Evolutionary conservation across 2,888 invertebrate species (phyloP), one percentile per base, ranked within the genome.

Genomic region (Willowsia nigromaculata): DNA sequence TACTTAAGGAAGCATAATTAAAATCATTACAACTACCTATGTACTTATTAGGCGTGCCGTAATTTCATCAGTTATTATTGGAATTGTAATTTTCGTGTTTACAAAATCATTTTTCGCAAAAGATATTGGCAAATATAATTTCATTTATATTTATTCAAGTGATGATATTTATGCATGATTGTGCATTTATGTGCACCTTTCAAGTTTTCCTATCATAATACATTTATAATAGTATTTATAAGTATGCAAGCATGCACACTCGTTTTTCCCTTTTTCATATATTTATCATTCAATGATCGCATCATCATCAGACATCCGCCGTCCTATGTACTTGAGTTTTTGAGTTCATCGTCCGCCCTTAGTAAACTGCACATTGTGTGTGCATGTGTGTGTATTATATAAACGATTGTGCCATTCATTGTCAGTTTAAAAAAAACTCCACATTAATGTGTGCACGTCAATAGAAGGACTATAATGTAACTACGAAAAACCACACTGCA

Each of bases 261-360:
- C 56, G 25, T 78, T 78, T 78, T 78, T 80, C 40, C 11, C 43
- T 22, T 62, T 83, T 86, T 82, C 62, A 43, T 82, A 50, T 47
- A 13, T 18, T 62, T 59, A 82, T 86, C 86, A 76, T 88, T 76
- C 27, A 53, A 50, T 83, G 40, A 84, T 88, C 83, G 53, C 50
- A 71, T 84, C 85, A 85, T 78, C 62, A 85, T 85, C 85, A 83
- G 53, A 83, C 80, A 86, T 78, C 86, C 62, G 50, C 71, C 87
- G 83, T 82, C 88, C 76, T 62, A 74, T 88, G 88, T 76, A 88
- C 78, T 88, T 84, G 74, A 71, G 78, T 47, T 65, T 86, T 80
- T 37, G 84, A 88, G 88, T 88, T 88, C 88, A 88, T 88, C 84
- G 88, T 65, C 88, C 88, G 88, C 88, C 88, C 84, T 88, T 88